Evolutionary conservation across 2,797 vertebrate species (phyloP), one percentile per base, ranked within the genome.

Genomic region (Leptatherina wallacei): DNA sequence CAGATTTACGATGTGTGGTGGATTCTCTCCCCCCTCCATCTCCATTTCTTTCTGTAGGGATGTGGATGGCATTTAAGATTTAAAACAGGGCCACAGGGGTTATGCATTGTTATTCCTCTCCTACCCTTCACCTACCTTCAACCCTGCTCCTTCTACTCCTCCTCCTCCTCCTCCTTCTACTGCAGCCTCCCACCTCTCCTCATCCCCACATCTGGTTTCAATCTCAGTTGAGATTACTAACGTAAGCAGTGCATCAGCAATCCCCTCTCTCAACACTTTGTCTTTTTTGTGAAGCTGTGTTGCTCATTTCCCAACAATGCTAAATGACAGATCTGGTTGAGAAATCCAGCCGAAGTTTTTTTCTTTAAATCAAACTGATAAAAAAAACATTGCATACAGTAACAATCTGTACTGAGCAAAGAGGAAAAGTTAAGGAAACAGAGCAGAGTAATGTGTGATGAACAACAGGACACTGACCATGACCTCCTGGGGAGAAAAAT

Each of bases 201-300:
- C 85, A 83, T 81, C 71, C 75, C 32, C 0, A 88, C 91, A 93
- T 91, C 91, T 93, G 92, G 69, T 88, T 91, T 82, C 80, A 83
- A 76, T 92, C 88, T 59, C 11, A 49, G 24, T 29, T 49, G 65
- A 89, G 82, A 92, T 88, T 86, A 83, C 56, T 67, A 76, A 82
- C 67, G 71, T 80, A 88, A 88, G 82, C 30, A 3, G 65, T 0
- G 71, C 89, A 82, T 85, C 84, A 81, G 71, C 72, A 75, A 51
- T 38, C 73, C 77, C 71, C 65, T 29, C 29, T 16, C 65, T 20
- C 51, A 29, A n/a, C 62, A 52, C 14, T 18, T 18, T 11, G 18
- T 32, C 57, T 60, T 51, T 32, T 40, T 84, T 27, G 52, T 68
- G 33, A 73, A 0, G 1, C 54, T 30, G 75, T 59, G 69, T 62